Percentiles rank a stretch among this genome's conserved stretches.
Conservation (phyloP, 2,797 vertebrate genomes). For the Phoxinus dragarum region DNA sequence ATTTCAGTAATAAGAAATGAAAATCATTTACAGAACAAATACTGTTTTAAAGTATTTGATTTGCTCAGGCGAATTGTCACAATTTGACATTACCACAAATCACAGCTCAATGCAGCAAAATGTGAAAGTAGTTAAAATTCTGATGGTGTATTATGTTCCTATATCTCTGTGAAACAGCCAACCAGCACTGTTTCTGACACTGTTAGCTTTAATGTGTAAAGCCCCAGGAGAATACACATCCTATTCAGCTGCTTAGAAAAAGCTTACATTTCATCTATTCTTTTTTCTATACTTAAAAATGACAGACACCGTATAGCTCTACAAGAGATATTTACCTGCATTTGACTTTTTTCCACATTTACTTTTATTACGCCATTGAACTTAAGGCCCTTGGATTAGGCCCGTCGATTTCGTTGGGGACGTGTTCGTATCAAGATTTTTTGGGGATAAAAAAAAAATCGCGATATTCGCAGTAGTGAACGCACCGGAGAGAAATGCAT, state of each 20-base stretch:
- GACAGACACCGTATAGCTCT: neutral
- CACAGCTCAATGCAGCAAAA: slow-evolving; percentile 33
- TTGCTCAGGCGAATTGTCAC: neutral
- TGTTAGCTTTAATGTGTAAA: slow-evolving; percentile 9
- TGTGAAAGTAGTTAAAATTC: slow-evolving; percentile 40
- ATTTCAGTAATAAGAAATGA: neutral
- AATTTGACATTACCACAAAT: neutral
- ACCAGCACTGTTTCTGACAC: slow-evolving; percentile 18
- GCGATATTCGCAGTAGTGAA: too few relatives aligned
- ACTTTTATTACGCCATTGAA: neutral
- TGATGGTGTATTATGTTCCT: slow-evolving; percentile 12
- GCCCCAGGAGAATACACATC: neutral
- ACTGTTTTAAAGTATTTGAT: neutral
- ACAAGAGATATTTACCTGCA: neutral
- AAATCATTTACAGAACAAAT: neutral
- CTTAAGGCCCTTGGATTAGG: neutral
- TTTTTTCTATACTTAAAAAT: neutral
- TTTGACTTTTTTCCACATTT: neutral
- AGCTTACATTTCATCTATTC: slow-evolving; percentile 1
- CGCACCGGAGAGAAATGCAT: too few relatives aligned
- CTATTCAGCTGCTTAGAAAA: slow-evolving; percentile 8
- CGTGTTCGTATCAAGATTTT: too few relatives aligned
- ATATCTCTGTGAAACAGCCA: slow-evolving; percentile 17
- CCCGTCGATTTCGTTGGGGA: too few relatives aligned
- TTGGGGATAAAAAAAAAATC: too few relatives aligned